Base-by-base conservation (phyloP, 2,113 vertebrate genomes). In the Podarcis muralis region DNA sequence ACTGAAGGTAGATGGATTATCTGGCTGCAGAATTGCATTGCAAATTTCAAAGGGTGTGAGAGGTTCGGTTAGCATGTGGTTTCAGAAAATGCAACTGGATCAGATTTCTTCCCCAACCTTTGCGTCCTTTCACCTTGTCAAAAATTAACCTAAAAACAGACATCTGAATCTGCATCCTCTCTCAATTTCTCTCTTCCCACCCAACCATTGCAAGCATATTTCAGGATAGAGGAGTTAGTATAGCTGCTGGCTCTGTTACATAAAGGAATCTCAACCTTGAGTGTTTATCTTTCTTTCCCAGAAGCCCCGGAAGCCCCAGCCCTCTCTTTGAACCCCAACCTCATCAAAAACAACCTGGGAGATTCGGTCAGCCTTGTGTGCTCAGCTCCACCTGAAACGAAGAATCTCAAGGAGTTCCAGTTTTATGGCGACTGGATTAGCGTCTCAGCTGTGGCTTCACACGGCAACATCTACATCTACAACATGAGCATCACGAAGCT, bases 401-500 rank as follows among this genome's bases (percentile, higher is more conserved):
- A 76, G 11, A 1, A 35, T 2, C 3, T 83, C 1, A 2, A 2
- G 30, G 27, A 88, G 59, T 88, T 88, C 74, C 69, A 32, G 18
- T 88, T 66, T 3, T 35, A 0, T 25, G 22, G 37, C 35, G 57
- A 76, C 3, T 18, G 8, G 5, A 15, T 5, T 4, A 15, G 0
- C 4, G 0, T 48, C 37, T 25, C 2, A 9, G 4, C 23, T 9
- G 3, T 25, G 6, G 4, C 6, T n/a, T 1, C 35, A 1, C 0
- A 25, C 5, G n/a, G 9, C 5, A 57, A 5, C 27, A n/a, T 22
- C 37, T 65, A 30, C 13, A 76, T 5, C 5, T 35, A 83, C 57
- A 76, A 66, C 5, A 8, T 83, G 23, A 88, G 4, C 40, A 27
- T 68, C 22, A 11, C 0, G 30, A 59, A 48, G n/a, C 12, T 22